phyloP scores from a whole-genome alignment of 2,888 invertebrate genomes.

The Chorisops tibialis region DNA sequence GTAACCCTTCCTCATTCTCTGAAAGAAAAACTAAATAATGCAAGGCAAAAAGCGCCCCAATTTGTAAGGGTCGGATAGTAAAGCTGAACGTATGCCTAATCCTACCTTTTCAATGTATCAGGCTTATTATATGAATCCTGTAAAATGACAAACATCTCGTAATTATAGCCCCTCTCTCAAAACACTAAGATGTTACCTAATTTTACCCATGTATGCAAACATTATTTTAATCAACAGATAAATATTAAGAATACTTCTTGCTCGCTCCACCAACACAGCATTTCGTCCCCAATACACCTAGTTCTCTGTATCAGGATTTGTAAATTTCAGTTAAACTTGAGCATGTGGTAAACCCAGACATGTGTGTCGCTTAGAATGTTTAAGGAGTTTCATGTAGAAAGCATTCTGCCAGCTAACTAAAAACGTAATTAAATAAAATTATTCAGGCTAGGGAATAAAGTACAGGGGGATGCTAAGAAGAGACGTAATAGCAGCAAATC shows the following conservation, averaged over 20 bases:
- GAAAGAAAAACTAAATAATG: too few species aligned
- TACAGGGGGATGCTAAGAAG: background rate
- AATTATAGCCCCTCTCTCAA: conserved; percentile 13
- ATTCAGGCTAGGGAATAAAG: background rate
- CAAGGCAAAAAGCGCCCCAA: too few species aligned
- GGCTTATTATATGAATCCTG: background rate
- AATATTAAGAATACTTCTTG: conserved; percentile 22
- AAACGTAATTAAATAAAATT: conserved; percentile 18
- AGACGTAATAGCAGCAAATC: background rate
- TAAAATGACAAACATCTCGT: conserved; percentile 24
- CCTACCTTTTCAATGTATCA: too few species aligned
- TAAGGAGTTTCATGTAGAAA: conserved; percentile 12
- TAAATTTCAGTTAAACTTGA: conserved; percentile 13
- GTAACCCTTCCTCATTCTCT: too few species aligned
- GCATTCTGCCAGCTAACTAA: conserved; percentile 14
- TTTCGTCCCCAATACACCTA: background rate
- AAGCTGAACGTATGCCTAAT: too few species aligned
- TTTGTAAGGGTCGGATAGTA: too few species aligned
- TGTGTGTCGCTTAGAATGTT: background rate
- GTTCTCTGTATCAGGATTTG: conserved; percentile 10
- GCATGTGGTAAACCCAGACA: background rate
- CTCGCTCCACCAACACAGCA: background rate
- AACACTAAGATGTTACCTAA: too few species aligned
- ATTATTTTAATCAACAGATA: conserved; percentile 30
- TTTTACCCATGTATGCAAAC: conserved; percentile 7